Conservation (phyloP, 1,140 invertebrate species). For the Zaprionus ornatus region DNA sequence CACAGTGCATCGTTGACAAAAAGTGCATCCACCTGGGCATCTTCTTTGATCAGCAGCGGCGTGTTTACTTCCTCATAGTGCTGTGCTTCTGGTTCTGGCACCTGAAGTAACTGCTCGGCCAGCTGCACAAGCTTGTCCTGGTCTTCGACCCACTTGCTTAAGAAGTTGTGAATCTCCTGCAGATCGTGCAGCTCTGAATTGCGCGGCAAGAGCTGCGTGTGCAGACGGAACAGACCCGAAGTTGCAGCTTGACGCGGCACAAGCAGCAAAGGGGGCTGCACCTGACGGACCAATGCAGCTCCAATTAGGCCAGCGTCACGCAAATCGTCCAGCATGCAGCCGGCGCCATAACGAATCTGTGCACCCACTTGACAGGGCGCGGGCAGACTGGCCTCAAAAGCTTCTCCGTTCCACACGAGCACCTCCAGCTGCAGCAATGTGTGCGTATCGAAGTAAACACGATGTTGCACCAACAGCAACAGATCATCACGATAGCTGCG, state of each 20-base stretch:
- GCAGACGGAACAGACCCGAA: slow-evolving; percentile 69
- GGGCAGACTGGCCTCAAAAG: slow-evolving; percentile 84
- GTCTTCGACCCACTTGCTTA: slow-evolving; percentile 63
- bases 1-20: slow-evolving; percentile 59
- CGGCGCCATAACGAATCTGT: slow-evolving; percentile 64
- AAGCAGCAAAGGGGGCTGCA: slow-evolving; percentile 74
- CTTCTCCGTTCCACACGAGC: slow-evolving; percentile 84
- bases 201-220: slow-evolving; percentile 60
- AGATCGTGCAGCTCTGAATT: slow-evolving; percentile 76
- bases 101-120: slow-evolving; percentile 24
- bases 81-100: neutral
- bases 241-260: slow-evolving; percentile 69
- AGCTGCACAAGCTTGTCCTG: slow-evolving; percentile 53
- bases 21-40: slow-evolving; percentile 47
- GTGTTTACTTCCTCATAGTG: slow-evolving; percentile 45
- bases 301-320: slow-evolving; percentile 71
- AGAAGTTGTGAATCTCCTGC: slow-evolving; percentile 75
- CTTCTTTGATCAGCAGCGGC: slow-evolving; percentile 47
- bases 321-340: slow-evolving; percentile 83
- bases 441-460: slow-evolving; percentile 83
- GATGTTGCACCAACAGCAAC: slow-evolving; percentile 84
- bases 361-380: slow-evolving; percentile 79
- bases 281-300: slow-evolving; percentile 59
- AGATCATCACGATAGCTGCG: slow-evolving; percentile 85
- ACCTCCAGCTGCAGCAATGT: slow-evolving; percentile 83